These are phyloP conservation scores for Schizothorax lantsangensis DNA, from an alignment of 2,797 vertebrate genomes.

Conservation along the genomic window DNA sequence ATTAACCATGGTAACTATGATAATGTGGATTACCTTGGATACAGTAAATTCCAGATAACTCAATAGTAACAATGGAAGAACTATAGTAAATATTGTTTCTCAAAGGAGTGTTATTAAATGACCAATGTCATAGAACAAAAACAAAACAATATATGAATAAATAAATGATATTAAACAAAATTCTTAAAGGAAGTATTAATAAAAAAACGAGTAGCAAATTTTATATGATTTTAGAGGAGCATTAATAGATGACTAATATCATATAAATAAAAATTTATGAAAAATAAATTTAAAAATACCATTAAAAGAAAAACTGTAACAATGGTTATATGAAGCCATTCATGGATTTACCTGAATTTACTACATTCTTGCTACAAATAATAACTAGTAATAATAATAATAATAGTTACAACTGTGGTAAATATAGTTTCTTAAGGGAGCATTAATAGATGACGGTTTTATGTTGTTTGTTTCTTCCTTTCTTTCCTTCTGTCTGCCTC, in stretches of 20 bases:
- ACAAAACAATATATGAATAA: background rate
- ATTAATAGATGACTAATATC: background rate
- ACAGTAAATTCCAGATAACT: background rate
- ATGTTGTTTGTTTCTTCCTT: background rate
- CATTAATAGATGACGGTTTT: background rate
- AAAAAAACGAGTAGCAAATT: background rate
- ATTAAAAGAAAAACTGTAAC: background rate
- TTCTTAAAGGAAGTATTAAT: background rate
- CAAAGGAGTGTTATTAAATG: background rate
- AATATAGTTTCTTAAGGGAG: background rate
- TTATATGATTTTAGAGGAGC: background rate
- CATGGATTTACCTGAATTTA: background rate
- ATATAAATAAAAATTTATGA: background rate
- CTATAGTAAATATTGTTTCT: background rate
- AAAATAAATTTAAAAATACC: too few relatives aligned
- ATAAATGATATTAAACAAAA: background rate
- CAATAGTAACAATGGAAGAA: background rate
- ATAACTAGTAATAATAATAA: too few relatives aligned
- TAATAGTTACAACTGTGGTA: background rate
- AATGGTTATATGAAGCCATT: background rate
- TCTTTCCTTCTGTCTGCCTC: constrained; percentile 19
- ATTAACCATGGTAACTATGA: background rate
- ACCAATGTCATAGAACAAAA: background rate
- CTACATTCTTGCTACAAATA: background rate
- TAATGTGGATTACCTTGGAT: background rate